A percentile compares a stretch with the other conserved stretches of the same genome.
phyloP scores from a whole-genome alignment of 2,797 vertebrate species.

The Linurgus olivaceus region DNA sequence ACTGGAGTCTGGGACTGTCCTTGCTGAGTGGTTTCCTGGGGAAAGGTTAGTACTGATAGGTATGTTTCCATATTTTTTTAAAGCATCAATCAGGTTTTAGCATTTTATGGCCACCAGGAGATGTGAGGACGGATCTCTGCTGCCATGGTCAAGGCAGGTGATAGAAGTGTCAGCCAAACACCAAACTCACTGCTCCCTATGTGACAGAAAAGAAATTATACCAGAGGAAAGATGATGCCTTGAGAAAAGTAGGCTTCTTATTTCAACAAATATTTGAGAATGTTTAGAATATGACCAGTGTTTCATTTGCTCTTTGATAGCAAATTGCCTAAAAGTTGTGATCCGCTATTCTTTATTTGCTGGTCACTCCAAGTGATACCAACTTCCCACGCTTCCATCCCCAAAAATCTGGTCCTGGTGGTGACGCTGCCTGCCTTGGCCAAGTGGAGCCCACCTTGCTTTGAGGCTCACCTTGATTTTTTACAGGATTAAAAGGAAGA shows the following conservation, averaged over 20 bases:
- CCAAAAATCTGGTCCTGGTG: background rate
- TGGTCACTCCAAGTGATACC: background rate
- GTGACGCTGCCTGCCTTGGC: background rate
- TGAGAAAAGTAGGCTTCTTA: background rate
- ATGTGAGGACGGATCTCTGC: background rate
- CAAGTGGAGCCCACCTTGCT: background rate
- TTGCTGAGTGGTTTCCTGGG: background rate
- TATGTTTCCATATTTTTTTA: background rate
- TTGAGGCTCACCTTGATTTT: background rate
- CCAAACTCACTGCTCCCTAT: background rate
- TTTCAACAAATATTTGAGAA: background rate
- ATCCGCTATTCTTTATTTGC: background rate
- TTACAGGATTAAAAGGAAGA: background rate
- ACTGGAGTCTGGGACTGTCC: background rate
- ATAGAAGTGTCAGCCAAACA: background rate
- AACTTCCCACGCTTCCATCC: background rate
- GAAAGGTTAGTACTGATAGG: background rate
- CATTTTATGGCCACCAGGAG: background rate
- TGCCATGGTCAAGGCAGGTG: background rate
- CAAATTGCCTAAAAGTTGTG: background rate
- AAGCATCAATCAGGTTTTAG: background rate
- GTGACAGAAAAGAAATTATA: background rate
- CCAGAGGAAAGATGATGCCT: background rate
- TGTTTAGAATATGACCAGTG: rapidly evolving
- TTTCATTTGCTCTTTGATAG: background rate